These are phyloP conservation scores for Capitulum mitella DNA, from an alignment of 2,888 invertebrate genomes.

Conservation along the genomic window DNA sequence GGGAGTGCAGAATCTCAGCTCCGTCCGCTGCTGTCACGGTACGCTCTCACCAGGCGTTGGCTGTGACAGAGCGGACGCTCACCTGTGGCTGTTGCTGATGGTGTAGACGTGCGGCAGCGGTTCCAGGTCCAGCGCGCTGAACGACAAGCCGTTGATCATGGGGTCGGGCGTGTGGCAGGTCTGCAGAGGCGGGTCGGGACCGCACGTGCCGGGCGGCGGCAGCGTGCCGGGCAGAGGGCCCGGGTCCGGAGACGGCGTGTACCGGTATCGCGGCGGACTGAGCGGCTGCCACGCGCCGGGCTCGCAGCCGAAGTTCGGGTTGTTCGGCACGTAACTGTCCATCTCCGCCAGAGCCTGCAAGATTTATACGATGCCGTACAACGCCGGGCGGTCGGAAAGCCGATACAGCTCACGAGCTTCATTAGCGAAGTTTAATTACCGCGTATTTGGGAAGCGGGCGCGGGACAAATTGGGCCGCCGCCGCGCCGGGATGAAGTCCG, in stretches of 20 bases:
- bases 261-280: not conserved
- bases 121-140: not conserved
- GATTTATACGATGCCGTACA: conserved; percentile 5
- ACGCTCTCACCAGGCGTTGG: not conserved
- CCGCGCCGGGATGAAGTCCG: not conserved
- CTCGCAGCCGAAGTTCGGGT: conserved; percentile 4
- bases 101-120: conserved; percentile 20
- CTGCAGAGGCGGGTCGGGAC: not conserved
- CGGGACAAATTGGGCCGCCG: not conserved
- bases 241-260: conserved; percentile 7
- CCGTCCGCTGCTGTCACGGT: not conserved
- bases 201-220: not conserved
- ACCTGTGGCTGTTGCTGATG: conserved; percentile 10
- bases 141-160: not conserved
- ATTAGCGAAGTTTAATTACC: not conserved
- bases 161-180: conserved; percentile 14
- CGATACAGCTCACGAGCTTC: not conserved
- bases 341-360: conserved; percentile 10
- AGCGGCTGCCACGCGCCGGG: not conserved
- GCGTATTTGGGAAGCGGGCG: not conserved
- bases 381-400: not conserved
- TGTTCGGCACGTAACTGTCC: conserved; percentile 15
- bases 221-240: not conserved
- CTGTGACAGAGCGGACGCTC: too few species aligned
- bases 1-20: not conserved